phyloP scores from a whole-genome alignment of 1,140 invertebrate species.

The Bombus consobrinus region DNA sequence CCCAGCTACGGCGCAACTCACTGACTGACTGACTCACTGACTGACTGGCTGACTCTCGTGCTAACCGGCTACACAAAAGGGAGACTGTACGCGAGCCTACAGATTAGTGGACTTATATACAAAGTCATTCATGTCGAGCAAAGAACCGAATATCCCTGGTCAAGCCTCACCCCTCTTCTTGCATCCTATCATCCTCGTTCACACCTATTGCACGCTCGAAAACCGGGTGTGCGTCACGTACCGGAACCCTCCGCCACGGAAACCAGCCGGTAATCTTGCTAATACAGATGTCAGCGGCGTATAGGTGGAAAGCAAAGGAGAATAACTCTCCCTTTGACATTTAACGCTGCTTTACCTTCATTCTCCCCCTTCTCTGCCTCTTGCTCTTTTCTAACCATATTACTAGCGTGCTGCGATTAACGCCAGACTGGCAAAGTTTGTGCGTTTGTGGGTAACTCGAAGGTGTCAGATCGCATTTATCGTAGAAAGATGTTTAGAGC shows the following conservation, averaged over 20 bases:
- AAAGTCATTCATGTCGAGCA: slow-evolving; percentile 68
- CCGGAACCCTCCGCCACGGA: slow-evolving; percentile 52
- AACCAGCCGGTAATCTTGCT: slow-evolving; percentile 71
- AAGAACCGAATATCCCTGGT: slow-evolving; percentile 43
- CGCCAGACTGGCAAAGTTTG: neutral
- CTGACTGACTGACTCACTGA: slow-evolving; percentile 56
- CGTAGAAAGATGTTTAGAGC: too few species aligned
- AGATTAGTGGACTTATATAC: slow-evolving; percentile 77
- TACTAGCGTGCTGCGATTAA: neutral
- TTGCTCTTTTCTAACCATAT: neutral
- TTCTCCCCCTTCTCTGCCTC: neutral
- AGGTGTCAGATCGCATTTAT: neutral
- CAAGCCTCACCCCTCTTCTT: slow-evolving; percentile 13
- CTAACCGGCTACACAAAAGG: slow-evolving; percentile 64
- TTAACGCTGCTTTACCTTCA: slow-evolving; percentile 44
- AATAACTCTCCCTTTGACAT: slow-evolving; percentile 33
- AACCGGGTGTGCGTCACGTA: slow-evolving; percentile 62
- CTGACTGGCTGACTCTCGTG: slow-evolving; percentile 50
- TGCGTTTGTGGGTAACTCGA: neutral
- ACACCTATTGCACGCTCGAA: slow-evolving; percentile 62
- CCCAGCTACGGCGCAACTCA: slow-evolving; percentile 18
- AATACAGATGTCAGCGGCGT: slow-evolving; percentile 74
- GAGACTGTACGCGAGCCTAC: slow-evolving; percentile 75
- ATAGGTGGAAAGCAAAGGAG: slow-evolving; percentile 26
- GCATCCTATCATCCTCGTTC: slow-evolving; percentile 48